phyloP scores from a whole-genome alignment of 2,888 invertebrate genomes.

The Acrocera orbiculus region DNA sequence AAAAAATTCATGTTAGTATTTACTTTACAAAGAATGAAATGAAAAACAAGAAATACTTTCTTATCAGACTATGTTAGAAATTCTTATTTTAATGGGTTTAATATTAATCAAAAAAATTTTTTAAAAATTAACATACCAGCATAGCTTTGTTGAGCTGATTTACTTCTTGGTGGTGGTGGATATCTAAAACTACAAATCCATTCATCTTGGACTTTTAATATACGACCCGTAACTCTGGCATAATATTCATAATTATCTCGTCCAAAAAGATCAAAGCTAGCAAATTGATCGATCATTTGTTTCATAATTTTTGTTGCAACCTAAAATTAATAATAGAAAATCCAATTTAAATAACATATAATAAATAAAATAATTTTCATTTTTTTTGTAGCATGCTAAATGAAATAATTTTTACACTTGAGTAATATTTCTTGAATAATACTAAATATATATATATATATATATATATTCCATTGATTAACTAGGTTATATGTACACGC shows the following conservation, averaged over 20 bases:
- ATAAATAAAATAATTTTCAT: background rate
- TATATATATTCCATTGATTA: background rate
- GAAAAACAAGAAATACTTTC: background rate
- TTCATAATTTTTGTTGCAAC: constrained; percentile 93
- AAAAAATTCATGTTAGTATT: constrained; percentile 2
- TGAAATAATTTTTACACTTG: constrained; percentile 8
- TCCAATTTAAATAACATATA: background rate
- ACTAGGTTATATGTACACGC: background rate
- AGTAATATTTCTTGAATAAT: constrained; percentile 4
- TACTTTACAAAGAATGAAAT: background rate
- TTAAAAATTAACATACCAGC: constrained; percentile 35
- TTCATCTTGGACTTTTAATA: constrained; percentile 81
- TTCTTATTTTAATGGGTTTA: background rate
- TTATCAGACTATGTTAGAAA: background rate
- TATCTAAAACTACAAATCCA: constrained; percentile 91
- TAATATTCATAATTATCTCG: constrained; percentile 90
- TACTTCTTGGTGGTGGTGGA: constrained; percentile 52
- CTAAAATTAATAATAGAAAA: constrained; percentile 31
- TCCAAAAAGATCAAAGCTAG: constrained; percentile 87
- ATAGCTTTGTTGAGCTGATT: constrained; percentile 47
- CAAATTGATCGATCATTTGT: constrained; percentile 93
- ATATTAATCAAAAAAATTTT: no score
- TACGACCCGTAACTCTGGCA: constrained; percentile 82
- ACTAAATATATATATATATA: background rate
- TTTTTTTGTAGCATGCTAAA: constrained; percentile 4